These are phyloP conservation scores for Dryobota labecula DNA, from an alignment of 2,888 invertebrate genomes.

Conservation along the genomic window DNA sequence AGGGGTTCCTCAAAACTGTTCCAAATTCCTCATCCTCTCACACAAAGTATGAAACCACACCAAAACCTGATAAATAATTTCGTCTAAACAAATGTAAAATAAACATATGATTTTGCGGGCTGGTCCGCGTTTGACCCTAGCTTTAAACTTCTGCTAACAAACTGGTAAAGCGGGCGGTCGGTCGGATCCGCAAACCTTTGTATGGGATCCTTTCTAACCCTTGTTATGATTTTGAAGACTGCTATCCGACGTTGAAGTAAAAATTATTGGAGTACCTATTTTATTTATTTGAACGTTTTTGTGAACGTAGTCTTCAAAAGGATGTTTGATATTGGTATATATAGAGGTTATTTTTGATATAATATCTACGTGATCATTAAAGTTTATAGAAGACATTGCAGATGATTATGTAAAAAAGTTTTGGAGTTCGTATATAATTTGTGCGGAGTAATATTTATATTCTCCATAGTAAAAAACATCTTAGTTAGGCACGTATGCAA, in stretches of 20 bases:
- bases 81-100: slow-evolving; percentile 74
- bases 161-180: slow-evolving; percentile 74
- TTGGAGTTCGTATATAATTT: not conserved
- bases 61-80: slow-evolving; percentile 73
- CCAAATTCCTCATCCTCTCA: slow-evolving; percentile 46
- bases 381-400: not conserved
- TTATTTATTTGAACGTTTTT: slow-evolving; percentile 44
- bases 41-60: slow-evolving; percentile 59
- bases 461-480: not conserved
- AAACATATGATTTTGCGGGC: slow-evolving; percentile 77
- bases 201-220: slow-evolving; percentile 70
- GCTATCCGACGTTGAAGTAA: slow-evolving; percentile 63
- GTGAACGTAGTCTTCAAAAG: not conserved
- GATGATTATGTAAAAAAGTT: not conserved
- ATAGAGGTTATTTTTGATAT: not conserved
- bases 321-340: slow-evolving; percentile 2
- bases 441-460: not conserved
- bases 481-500: not conserved
- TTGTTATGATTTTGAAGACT: slow-evolving; percentile 77
- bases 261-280: slow-evolving; percentile 59
- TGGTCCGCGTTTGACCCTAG: slow-evolving; percentile 73
- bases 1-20: slow-evolving; percentile 53
- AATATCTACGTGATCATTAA: not conserved
- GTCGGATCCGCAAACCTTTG: slow-evolving; percentile 79
- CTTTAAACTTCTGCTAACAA: slow-evolving; percentile 79